Base-by-base conservation (phyloP, 2,113 vertebrate genomes). In the Anoplopoma fimbria region DNA sequence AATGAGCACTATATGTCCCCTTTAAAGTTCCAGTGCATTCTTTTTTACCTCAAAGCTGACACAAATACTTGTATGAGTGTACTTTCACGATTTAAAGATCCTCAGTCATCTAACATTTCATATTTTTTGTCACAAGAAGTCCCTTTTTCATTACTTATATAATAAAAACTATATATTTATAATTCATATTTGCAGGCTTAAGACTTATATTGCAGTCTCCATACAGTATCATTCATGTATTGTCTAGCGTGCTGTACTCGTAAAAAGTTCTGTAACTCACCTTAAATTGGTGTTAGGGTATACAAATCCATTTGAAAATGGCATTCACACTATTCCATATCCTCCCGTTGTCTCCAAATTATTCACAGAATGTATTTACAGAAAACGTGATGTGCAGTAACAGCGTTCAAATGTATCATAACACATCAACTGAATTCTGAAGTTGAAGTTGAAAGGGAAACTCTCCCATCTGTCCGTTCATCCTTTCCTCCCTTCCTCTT, bases 251-350 rank as follows among this genome's bases (percentile, higher is more conserved):
- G n/a, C n/a, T n/a, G n/a, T n/a, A 34, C 25, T 60, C 2, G 10
- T 23, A 10, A 60, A 27, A 61, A 1, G 40, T 2, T 49, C 17
- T 1, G 3, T n/a, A 17, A 81, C 75, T 79, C 60, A 86, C 84
- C 84, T 75, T 53, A 65, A 70, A 36, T 13, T 49, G 10, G 12
- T 58, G 53, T 31, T 17, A 6, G 2, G 25, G 21, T 65, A 2
- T n/a, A 51, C 27, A 34, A 34, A 31, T 76, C 60, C 23, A 1
- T 34, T 60, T n/a, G 10, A 27, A 21, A 60, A 36, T 27, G 9
- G 25, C 4, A 1, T 17, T 12, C 17, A 19, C 13, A 69, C 34
- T 6, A 63, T 29, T 53, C 69, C 27, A 64, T 27, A 63, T 57
- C 14, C 21, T 19, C 33, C 19, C 19, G 17, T 9, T 47, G 29